phyloP scores from a whole-genome alignment of 2,113 vertebrate species.

The Semicossyphus pulcher region DNA sequence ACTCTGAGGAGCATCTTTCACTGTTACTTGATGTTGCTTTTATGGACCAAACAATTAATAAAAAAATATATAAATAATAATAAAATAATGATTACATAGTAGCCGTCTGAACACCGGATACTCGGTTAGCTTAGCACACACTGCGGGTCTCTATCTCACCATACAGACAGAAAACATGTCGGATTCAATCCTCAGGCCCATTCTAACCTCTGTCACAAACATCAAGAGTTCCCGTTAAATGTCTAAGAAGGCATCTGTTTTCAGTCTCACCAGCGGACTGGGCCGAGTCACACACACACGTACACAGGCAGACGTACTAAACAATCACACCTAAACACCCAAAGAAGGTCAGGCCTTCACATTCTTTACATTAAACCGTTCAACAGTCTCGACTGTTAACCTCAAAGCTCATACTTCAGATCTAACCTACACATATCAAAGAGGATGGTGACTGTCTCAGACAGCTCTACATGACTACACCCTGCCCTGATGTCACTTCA shows the following conservation, averaged over 20 bases:
- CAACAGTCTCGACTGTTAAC: background rate
- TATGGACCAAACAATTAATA: background rate
- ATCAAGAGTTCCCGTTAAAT: constrained; percentile 25
- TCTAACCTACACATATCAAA: constrained; percentile 18
- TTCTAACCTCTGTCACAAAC: constrained; percentile 25
- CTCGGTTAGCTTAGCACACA: background rate
- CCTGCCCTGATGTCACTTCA: constrained; percentile 29
- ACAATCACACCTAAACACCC: background rate
- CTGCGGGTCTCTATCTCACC: background rate
- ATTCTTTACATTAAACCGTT: constrained; percentile 19
- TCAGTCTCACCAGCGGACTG: constrained; percentile 44
- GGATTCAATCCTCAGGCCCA: constrained; percentile 18
- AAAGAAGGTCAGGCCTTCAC: constrained; percentile 17
- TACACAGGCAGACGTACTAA: background rate
- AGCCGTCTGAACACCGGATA: background rate
- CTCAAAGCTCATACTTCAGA: background rate
- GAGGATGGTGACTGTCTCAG: constrained; percentile 5
- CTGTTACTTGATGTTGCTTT: no score
- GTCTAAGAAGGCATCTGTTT: constrained; percentile 60
- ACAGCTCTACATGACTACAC: constrained; percentile 18
- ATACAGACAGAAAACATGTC: background rate
- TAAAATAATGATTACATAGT: no score
- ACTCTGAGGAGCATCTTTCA: no score
- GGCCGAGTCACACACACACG: background rate
- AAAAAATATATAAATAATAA: background rate